Evolutionary conservation across 2,797 vertebrate species (phyloP).

Genomic region (Eremophila alpestris): DNA sequence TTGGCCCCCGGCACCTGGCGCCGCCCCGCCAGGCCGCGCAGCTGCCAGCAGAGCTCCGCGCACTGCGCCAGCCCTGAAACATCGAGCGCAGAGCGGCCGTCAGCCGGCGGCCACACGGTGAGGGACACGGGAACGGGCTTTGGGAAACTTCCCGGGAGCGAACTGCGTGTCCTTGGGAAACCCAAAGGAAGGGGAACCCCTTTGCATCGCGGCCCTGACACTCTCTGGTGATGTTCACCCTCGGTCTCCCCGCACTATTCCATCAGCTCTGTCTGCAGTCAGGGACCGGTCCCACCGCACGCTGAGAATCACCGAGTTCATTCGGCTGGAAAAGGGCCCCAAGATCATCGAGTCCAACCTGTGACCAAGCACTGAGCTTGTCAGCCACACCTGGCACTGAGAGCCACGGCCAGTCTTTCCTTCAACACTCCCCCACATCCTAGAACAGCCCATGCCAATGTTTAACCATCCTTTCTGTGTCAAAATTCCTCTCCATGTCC

Average conservation of each 20-base stretch:
- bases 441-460: neutral
- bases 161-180: rapidly evolving
- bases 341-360: neutral
- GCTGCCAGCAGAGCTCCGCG: constrained; percentile 97
- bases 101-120: neutral
- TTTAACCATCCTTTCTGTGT: neutral
- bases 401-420: neutral
- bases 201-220: neutral
- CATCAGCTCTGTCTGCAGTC: neutral
- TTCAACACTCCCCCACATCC: neutral
- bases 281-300: rapidly evolving
- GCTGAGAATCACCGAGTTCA: too few species aligned
- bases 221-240: too few species aligned
- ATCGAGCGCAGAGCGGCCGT: constrained; percentile 55
- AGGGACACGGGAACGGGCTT: rapidly evolving
- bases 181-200: neutral
- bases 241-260: rapidly evolving
- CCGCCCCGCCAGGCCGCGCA: constrained; percentile 87
- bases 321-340: neutral
- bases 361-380: neutral
- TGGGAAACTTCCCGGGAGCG: rapidly evolving
- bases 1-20: constrained; percentile 91
- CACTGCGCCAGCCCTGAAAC: constrained; percentile 94
- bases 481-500: neutral
- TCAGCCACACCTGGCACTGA: neutral